These are phyloP conservation scores for Megastigmus dorsalis DNA, from an alignment of 2,888 invertebrate genomes.

Conservation along the genomic window DNA sequence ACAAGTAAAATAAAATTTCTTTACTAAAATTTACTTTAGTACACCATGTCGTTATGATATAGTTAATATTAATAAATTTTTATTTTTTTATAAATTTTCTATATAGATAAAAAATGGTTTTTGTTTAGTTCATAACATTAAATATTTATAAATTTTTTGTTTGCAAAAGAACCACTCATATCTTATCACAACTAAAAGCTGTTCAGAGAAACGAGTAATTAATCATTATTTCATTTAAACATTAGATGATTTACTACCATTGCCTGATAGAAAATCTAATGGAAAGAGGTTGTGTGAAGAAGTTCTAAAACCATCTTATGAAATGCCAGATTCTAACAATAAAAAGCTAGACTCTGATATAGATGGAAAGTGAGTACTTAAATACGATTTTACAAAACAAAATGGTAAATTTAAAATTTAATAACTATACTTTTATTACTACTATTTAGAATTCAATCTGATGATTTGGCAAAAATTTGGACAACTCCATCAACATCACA, in stretches of 20 bases:
- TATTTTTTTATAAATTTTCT: no score
- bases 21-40: not conserved
- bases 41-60: no score
- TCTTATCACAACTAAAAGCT: no score
- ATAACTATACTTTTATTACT: conserved; percentile 2
- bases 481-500: conserved; percentile 61
- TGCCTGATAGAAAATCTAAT: conserved; percentile 8
- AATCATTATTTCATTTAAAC: conserved; percentile 1
- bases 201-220: not conserved
- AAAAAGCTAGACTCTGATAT: conserved; percentile 75
- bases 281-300: conserved; percentile 73
- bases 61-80: not conserved
- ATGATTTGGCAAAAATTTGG: conserved; percentile 66
- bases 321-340: conserved; percentile 58
- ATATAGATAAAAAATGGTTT: no score
- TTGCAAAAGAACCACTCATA: no score
- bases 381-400: conserved; percentile 14
- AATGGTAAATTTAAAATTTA: not conserved
- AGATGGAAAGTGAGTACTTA: conserved; percentile 76
- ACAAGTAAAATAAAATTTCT: no score
- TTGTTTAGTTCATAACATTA: no score
- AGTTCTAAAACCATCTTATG: conserved; percentile 77
- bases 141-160: no score
- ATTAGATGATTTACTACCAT: conserved; percentile 50
- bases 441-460: conserved; percentile 60